Conservation (phyloP, 2,113 vertebrate genomes). For the Ageneiosus marmoratus region DNA sequence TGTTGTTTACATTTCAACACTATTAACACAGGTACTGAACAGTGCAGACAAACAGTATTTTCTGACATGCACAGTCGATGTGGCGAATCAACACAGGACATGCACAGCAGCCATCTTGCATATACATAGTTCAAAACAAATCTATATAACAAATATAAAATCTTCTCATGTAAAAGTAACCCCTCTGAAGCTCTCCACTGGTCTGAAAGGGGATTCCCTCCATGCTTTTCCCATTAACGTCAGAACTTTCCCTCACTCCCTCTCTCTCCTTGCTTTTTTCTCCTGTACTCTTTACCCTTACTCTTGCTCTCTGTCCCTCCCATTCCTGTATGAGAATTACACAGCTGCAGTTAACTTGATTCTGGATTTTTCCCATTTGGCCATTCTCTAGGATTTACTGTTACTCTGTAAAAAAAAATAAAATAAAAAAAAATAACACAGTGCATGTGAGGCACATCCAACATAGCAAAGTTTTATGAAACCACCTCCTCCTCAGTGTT, state of each 20-base stretch:
- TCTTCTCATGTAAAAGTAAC: neutral
- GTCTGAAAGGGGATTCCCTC: neutral
- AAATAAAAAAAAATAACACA: neutral
- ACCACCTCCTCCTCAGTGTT: conserved; percentile 25
- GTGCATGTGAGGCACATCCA: conserved; percentile 1
- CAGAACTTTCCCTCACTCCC: conserved; percentile 26
- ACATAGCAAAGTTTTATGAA: conserved; percentile 31
- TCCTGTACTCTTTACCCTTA: neutral
- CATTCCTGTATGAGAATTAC: conserved; percentile 5
- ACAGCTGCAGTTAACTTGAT: conserved; percentile 17
- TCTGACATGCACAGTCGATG: neutral
- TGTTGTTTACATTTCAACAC: too few relatives aligned
- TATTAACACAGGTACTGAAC: neutral
- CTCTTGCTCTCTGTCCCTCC: neutral
- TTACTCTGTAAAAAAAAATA: neutral
- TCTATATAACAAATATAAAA: too few relatives aligned
- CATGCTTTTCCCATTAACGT: neutral
- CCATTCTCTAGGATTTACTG: conserved; percentile 14
- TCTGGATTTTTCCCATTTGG: conserved; percentile 12
- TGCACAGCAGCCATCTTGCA: neutral
- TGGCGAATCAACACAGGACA: neutral
- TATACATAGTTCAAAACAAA: neutral
- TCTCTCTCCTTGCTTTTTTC: conserved; percentile 31
- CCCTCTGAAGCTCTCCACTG: neutral
- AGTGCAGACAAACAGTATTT: neutral